A percentile compares a stretch with the other conserved stretches of the same genome.
Conservation (phyloP, 1,140 invertebrate genomes). For the Conus ventricosus region DNA sequence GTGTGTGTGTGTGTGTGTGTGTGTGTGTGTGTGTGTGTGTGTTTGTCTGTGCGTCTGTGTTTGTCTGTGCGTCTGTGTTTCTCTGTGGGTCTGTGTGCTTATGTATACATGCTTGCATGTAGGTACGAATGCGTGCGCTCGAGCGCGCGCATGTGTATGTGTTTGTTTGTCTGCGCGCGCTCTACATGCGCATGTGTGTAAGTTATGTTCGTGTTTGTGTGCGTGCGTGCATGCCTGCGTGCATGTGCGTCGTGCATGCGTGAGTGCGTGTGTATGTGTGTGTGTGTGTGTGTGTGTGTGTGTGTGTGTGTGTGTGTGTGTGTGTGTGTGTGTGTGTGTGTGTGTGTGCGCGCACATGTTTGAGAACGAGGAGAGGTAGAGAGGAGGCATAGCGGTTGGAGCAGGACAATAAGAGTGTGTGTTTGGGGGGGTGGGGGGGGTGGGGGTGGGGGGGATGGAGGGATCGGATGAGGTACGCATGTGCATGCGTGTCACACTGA, state of each 20-base stretch:
- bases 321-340: no score
- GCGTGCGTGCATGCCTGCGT: neutral
- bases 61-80: neutral
- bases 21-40: neutral
- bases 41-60: neutral
- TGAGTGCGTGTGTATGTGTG: neutral
- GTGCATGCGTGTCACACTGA: no score
- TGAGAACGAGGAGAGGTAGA: no score
- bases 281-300: neutral
- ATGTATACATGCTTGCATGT: neutral
- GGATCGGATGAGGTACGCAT: neutral
- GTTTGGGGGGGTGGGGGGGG: neutral
- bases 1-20: constrained; percentile 1
- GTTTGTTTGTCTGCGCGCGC: neutral
- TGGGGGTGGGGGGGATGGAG: neutral
- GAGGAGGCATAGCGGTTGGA: neutral
- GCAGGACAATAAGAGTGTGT: neutral
- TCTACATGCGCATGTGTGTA: neutral
- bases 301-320: no score
- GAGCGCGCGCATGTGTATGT: neutral
- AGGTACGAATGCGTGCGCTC: neutral
- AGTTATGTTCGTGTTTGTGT: neutral
- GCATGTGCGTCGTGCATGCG: neutral
- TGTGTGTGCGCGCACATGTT: no score
- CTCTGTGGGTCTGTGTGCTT: neutral